Conservation (phyloP, 2,797 vertebrate species). For the Periophthalmus magnuspinnatus region DNA sequence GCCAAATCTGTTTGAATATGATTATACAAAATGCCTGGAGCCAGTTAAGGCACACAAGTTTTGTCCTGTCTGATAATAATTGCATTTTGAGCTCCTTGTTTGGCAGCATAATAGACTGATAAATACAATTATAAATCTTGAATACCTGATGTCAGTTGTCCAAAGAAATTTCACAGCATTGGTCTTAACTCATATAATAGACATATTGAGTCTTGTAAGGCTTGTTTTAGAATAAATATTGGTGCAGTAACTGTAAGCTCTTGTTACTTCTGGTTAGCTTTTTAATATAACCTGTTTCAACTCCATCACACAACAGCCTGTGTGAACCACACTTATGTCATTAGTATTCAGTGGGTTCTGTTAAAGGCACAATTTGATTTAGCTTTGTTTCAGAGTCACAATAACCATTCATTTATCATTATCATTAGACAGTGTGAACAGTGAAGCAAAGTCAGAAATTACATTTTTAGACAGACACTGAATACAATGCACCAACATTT, state of each 20-base stretch:
- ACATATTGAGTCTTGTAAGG: not conserved
- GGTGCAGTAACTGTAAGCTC: no score
- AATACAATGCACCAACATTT: not conserved
- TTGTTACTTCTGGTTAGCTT: no score
- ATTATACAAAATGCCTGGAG: not conserved
- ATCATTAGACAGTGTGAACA: no score
- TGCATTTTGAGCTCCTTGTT: slow-evolving; percentile 1
- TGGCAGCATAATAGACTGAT: not conserved
- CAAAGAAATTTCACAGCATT: not conserved
- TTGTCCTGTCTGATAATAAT: not conserved
- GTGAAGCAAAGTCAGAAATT: no score
- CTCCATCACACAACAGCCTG: no score
- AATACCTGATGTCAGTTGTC: not conserved
- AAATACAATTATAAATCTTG: not conserved
- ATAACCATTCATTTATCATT: no score
- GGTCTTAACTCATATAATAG: not conserved
- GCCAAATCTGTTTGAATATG: not conserved
- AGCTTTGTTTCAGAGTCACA: not conserved
- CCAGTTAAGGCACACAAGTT: not conserved
- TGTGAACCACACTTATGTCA: not conserved
- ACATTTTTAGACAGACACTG: not conserved
- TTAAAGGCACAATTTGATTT: not conserved
- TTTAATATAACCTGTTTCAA: no score
- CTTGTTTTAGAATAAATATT: not conserved
- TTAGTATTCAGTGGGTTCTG: not conserved